Conservation (phyloP, 2,888 invertebrate genomes). For the Pandemis heparana region DNA sequence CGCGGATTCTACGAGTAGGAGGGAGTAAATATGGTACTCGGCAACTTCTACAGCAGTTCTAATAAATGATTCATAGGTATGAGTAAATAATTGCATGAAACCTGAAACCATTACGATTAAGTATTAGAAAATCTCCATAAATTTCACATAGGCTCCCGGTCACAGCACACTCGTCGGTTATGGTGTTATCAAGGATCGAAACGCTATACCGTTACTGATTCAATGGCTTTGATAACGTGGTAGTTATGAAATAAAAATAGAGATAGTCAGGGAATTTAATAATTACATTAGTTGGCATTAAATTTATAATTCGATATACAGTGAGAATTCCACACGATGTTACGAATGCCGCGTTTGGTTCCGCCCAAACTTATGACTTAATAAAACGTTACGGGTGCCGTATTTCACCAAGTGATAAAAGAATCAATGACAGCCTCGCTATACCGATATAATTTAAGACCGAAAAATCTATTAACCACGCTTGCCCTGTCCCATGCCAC, state of each 20-base stretch:
- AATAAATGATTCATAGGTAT: too few species aligned
- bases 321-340: slow-evolving; percentile 61
- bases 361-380: slow-evolving; percentile 75
- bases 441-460: slow-evolving; percentile 60
- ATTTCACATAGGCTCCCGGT: slow-evolving; percentile 21
- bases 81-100: background rate
- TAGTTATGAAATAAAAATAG: slow-evolving; percentile 48
- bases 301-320: slow-evolving; percentile 60
- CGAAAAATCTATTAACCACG: slow-evolving; percentile 73
- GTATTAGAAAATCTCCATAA: slow-evolving; percentile 10
- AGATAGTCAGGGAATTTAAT: slow-evolving; percentile 48
- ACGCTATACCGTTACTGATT: slow-evolving; percentile 49
- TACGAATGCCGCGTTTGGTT: slow-evolving; percentile 67
- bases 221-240: slow-evolving; percentile 49
- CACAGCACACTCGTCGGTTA: slow-evolving; percentile 16
- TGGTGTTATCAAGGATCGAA: slow-evolving; percentile 46
- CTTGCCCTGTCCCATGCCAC: slow-evolving; percentile 42
- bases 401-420: slow-evolving; percentile 73
- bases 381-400: slow-evolving; percentile 70
- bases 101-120: slow-evolving; percentile 20
- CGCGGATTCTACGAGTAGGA: background rate
- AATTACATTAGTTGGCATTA: slow-evolving; percentile 54
- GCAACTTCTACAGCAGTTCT: background rate
- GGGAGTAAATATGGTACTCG: background rate
- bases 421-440: slow-evolving; percentile 63